Conservation (phyloP, 2,797 vertebrate species). For the Epinephelus malabaricus region DNA sequence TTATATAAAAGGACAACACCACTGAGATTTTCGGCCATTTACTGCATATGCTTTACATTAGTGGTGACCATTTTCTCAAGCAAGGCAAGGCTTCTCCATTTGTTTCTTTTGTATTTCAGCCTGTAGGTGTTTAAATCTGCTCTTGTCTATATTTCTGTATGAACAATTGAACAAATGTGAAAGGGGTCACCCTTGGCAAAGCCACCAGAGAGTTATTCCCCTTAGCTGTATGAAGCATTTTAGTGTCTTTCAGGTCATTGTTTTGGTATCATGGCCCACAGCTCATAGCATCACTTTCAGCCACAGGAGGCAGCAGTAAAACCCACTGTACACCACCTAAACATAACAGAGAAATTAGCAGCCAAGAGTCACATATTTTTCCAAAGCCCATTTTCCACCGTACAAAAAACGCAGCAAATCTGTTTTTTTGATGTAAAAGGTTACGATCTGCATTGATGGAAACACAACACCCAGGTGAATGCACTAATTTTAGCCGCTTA, state of each 20-base stretch:
- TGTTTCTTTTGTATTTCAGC: neutral
- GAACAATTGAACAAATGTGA: neutral
- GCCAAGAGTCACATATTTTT: neutral
- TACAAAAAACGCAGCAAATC: too few relatives aligned
- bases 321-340: neutral
- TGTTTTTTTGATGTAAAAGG: too few relatives aligned
- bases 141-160: neutral
- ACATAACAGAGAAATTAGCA: neutral
- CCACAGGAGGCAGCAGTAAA: neutral
- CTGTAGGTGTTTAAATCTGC: neutral
- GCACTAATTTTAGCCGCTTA: too few relatives aligned
- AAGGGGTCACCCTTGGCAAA: neutral
- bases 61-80: constrained; percentile 31
- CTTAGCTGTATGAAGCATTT: neutral
- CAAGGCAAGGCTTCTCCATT: neutral
- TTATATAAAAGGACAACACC: constrained; percentile 18
- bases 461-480: too few relatives aligned
- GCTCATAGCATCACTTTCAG: neutral
- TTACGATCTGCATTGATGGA: too few relatives aligned
- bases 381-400: too few relatives aligned
- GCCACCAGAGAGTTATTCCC: neutral
- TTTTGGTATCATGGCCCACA: neutral
- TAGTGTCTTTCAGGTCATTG: neutral
- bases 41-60: constrained; percentile 11
- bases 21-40: constrained; percentile 17